Evolutionary conservation across 1,140 invertebrate genomes (phyloP).

Genomic region (Acromyrmex echinatior): DNA sequence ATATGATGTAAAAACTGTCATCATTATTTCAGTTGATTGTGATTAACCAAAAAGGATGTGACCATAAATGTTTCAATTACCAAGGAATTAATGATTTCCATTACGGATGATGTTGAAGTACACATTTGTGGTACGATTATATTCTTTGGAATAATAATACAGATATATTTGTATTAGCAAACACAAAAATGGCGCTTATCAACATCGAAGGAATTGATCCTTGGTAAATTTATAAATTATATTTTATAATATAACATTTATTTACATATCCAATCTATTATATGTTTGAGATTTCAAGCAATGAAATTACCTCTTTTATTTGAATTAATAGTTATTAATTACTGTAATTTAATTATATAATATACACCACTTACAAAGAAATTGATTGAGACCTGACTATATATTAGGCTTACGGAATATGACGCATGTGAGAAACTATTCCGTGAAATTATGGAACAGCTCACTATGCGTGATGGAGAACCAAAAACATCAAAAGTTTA

Average conservation of each 20-base stretch:
- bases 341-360: not conserved
- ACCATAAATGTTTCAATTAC: not conserved
- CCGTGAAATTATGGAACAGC: conserved; percentile 89
- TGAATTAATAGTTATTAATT: conserved; percentile 19
- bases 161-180: conserved; percentile 9
- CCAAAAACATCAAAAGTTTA: conserved; percentile 87
- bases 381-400: conserved; percentile 9
- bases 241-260: not conserved
- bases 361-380: not conserved
- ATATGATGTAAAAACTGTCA: not conserved
- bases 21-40: not conserved
- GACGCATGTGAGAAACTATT: conserved; percentile 90
- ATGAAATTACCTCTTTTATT: conserved; percentile 5
- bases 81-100: not conserved
- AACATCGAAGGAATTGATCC: conserved; percentile 84
- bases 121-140: not conserved
- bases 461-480: conserved; percentile 87
- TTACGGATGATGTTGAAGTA: not conserved
- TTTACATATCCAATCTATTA: not conserved
- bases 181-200: conserved; percentile 82
- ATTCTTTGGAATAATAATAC: not conserved
- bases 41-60: not conserved
- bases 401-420: conserved; percentile 88
- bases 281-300: not conserved
- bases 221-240: conserved; percentile 79